Percentiles rank a stretch among this genome's conserved stretches.
Evolutionary conservation across 2,888 invertebrate species (phyloP).

Genomic region (Balanococcus diminutus): DNA sequence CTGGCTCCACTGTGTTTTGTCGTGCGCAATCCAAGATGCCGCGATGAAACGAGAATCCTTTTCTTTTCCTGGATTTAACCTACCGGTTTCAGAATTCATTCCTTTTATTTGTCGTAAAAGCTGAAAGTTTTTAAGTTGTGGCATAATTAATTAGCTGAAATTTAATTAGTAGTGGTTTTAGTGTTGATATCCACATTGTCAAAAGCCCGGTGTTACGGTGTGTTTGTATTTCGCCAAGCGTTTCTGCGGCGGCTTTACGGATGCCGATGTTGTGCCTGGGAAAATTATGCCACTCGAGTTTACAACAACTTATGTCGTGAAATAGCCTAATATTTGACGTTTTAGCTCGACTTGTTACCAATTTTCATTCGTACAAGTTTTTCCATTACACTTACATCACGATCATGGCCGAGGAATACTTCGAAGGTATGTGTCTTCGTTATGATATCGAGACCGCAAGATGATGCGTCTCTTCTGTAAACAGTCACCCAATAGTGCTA

Average conservation of each 20-base stretch:
- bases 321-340: neutral
- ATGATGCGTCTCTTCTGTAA: neutral
- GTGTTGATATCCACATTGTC: neutral
- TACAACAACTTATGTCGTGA: neutral
- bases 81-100: slow-evolving; percentile 40
- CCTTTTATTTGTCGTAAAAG: neutral
- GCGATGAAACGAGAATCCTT: neutral
- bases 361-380: neutral
- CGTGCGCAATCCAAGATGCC: neutral
- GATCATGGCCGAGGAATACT: slow-evolving; percentile 49
- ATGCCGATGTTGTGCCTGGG: neutral
- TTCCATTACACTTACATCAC: neutral
- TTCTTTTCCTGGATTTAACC: slow-evolving; percentile 48
- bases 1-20: neutral
- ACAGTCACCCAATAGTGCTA: neutral
- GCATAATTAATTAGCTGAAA: neutral
- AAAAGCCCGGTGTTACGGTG: neutral
- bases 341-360: neutral
- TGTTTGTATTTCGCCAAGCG: neutral
- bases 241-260: neutral
- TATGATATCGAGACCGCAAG: neutral
- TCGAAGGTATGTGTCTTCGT: slow-evolving; percentile 36
- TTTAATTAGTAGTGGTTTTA: neutral
- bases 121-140: slow-evolving; percentile 30
- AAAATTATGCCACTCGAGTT: slow-evolving; percentile 4